These are phyloP conservation scores for Gobius niger DNA, from an alignment of 2,113 vertebrate genomes.

Conservation along the genomic window DNA sequence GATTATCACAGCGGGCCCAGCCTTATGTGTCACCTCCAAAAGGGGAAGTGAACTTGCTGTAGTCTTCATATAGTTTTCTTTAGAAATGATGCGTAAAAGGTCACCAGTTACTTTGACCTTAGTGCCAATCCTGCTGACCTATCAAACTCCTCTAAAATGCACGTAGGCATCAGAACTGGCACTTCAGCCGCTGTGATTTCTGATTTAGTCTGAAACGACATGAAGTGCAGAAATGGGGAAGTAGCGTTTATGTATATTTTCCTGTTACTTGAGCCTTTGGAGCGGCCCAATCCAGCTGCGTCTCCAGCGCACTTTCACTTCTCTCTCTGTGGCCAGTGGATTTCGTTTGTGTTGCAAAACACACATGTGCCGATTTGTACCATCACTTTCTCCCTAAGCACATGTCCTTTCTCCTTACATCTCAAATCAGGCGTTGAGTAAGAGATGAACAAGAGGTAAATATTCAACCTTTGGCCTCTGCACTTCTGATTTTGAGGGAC, in stretches of 20 bases:
- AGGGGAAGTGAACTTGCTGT: conserved; percentile 84
- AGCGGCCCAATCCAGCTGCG: conserved; percentile 74
- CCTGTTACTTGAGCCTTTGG: conserved; percentile 73
- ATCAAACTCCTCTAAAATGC: conserved; percentile 15
- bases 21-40: conserved; percentile 89
- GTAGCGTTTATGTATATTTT: conserved; percentile 72
- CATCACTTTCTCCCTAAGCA: conserved; percentile 61
- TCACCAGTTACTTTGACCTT: conserved; percentile 72
- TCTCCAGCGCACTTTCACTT: conserved; percentile 76
- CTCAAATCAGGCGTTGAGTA: not conserved
- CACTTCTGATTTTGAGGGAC: no score
- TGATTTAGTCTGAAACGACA: conserved; percentile 52
- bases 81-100: conserved; percentile 86
- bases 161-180: conserved; percentile 12
- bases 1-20: conserved; percentile 90
- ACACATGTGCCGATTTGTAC: conserved; percentile 50
- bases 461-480: no score
- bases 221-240: conserved; percentile 71
- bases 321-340: conserved; percentile 68
- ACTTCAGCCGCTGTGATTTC: not conserved
- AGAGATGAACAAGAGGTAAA: no score
- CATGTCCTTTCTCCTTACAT: conserved; percentile 9
- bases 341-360: conserved; percentile 78
- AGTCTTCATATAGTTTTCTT: conserved; percentile 92
- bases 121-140: conserved; percentile 1